These are phyloP conservation scores for Melanotaenia boesemani DNA, from an alignment of 2,797 vertebrate species.

Conservation along the genomic window DNA sequence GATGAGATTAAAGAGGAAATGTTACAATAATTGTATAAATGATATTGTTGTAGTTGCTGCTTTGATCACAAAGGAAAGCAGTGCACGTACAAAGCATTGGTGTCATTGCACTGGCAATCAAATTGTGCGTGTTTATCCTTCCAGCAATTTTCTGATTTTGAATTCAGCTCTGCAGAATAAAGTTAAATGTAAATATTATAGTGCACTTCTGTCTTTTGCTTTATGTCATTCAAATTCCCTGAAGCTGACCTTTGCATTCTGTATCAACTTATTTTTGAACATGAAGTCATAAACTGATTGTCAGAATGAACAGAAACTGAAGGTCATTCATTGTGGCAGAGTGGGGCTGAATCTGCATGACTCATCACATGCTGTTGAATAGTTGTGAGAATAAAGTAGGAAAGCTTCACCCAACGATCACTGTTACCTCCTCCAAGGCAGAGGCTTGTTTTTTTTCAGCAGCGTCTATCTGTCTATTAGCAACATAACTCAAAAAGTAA, in stretches of 20 bases:
- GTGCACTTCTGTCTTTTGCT: not conserved
- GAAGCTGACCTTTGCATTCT: not conserved
- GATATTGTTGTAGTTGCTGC: slow-evolving; percentile 39
- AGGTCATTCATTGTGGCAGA: slow-evolving; percentile 28
- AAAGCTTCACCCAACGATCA: slow-evolving; percentile 16
- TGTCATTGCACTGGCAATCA: slow-evolving; percentile 1
- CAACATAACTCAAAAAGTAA: no score
- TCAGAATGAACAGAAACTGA: not conserved
- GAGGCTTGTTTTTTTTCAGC: no score
- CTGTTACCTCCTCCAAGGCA: no score
- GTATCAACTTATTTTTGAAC: not conserved
- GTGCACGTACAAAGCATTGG: not conserved
- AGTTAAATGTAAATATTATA: no score
- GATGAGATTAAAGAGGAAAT: slow-evolving; percentile 79
- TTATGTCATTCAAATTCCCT: not conserved
- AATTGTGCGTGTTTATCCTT: not conserved
- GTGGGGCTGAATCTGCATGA: slow-evolving; percentile 54
- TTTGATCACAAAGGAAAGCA: slow-evolving; percentile 59
- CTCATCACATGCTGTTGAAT: slow-evolving; percentile 46
- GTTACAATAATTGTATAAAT: slow-evolving; percentile 57
- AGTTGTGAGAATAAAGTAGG: slow-evolving; percentile 22
- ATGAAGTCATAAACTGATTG: not conserved
- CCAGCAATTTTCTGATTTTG: not conserved
- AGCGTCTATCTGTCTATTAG: no score
- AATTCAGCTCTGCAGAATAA: not conserved